Conservation (phyloP, 2,888 invertebrate species). For the Hirudinaria manillensis region DNA sequence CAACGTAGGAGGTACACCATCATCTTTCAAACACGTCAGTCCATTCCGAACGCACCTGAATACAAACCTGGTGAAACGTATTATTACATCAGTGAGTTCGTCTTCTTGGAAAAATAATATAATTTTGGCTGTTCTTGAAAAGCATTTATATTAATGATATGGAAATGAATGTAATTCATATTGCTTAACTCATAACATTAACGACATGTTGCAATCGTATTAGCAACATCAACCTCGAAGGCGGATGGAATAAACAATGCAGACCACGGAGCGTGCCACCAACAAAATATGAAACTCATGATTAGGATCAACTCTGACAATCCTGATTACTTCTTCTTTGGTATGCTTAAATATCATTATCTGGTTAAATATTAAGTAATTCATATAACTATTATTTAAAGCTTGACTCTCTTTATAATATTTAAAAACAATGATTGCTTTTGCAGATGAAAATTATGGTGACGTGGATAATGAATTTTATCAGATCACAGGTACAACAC, state of each 20-base stretch:
- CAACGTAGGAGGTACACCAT: constrained; percentile 36
- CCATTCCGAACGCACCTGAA: constrained; percentile 38
- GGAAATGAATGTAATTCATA: no score
- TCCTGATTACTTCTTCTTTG: constrained; percentile 9
- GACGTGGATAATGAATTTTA: constrained; percentile 1
- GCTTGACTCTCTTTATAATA: neutral
- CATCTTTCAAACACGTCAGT: constrained; percentile 37
- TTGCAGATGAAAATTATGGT: constrained; percentile 9
- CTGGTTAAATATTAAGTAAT: neutral
- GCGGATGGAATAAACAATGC: constrained; percentile 31
- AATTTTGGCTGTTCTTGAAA: neutral
- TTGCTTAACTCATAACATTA: no score
- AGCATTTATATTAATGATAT: neutral
- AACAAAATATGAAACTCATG: constrained; percentile 27
- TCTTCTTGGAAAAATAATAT: neutral
- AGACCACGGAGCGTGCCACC: constrained; percentile 33
- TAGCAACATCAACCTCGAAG: constrained; percentile 36
- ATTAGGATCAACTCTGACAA: constrained; percentile 25
- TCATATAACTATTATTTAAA: neutral
- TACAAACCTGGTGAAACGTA: constrained; percentile 36
- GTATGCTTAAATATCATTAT: neutral
- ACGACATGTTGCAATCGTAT: no score
- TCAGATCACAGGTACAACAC: no score
- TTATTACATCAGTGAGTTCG: constrained; percentile 38
- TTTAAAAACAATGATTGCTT: no score